These are phyloP conservation scores for Lobophora halterata DNA, from an alignment of 2,888 invertebrate species.

Conservation along the genomic window DNA sequence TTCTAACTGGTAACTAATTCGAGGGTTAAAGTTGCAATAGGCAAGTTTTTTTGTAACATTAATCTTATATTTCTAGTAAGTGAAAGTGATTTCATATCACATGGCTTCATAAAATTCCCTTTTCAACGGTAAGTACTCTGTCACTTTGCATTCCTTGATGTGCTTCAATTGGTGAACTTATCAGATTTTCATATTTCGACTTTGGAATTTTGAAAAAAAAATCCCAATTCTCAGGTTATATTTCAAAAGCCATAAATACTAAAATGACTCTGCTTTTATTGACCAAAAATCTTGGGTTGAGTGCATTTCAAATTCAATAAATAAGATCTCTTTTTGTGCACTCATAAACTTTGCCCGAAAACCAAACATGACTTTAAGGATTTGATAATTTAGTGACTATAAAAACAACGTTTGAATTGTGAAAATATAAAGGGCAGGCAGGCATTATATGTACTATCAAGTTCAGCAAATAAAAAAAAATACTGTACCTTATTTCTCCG, in stretches of 20 bases:
- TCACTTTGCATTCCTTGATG: too few species aligned
- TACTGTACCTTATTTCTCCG: too few species aligned
- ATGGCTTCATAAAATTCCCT: too few species aligned
- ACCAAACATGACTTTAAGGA: constrained; percentile 14
- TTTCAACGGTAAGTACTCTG: too few species aligned
- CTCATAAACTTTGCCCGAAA: constrained; percentile 16
- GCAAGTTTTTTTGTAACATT: too few species aligned
- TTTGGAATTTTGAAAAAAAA: constrained; percentile 1
- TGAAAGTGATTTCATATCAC: constrained; percentile 1
- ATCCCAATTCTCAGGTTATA: constrained; percentile 10
- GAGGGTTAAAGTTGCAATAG: too few species aligned
- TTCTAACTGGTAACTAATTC: too few species aligned
- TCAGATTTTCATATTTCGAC: too few species aligned
- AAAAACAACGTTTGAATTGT: constrained; percentile 13
- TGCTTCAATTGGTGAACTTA: too few species aligned
- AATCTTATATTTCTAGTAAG: not conserved
- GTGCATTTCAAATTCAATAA: constrained; percentile 19
- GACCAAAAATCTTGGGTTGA: constrained; percentile 18
- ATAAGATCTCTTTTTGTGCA: constrained; percentile 17
- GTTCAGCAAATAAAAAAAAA: too few species aligned
- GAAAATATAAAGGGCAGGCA: constrained; percentile 12
- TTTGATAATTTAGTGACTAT: constrained; percentile 14
- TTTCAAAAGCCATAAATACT: constrained; percentile 18
- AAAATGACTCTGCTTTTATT: constrained; percentile 30
- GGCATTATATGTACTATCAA: constrained; percentile 25